Base-by-base conservation (phyloP, 1,140 invertebrate genomes). In the Eufriesea mexicana region DNA sequence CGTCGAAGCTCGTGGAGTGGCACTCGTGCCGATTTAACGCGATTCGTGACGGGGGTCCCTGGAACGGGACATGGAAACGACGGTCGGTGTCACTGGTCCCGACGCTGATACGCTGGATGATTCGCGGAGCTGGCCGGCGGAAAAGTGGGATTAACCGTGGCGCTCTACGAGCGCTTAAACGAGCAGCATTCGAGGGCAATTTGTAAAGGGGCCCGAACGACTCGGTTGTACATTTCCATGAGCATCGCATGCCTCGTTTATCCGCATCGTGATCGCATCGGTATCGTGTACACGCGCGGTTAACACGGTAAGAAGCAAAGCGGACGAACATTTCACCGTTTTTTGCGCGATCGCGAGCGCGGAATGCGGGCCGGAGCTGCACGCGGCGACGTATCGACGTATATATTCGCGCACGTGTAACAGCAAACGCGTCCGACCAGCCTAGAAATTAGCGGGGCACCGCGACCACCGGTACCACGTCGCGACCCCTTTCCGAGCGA, bases 371-470 rank as follows among this genome's bases (percentile, higher is more conserved):
- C 74, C 57, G 51, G 62, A 71, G 28, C 57, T 45, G 28, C 64
- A 45, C 51, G 47, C 54, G 64, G 25, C 67, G 71, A 74, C 78
- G 54, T 73, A 84, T 59, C 80, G 64, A 35, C 81, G 72, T 79
- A 85, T 57, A 45, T 61, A 73, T 51, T 45, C 71, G 61, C 61
- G 82, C 62, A 55, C 85, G 79, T 70, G 82, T 71, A 79, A 75
- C 66, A 78, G n/a, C 71, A 45, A 35, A 51, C 51, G 47, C 42
- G 35, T 25, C 16, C n/a, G n/a, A 45, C 0, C 87, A 84, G 25
- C 18, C 47, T 75, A 73, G 80, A 90, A 91, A 91, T 91, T 89
- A 90, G 82, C 67, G 72, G 57, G 59, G 62, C 72, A 42, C 83
- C 71, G 74, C 66, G 68, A 73, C 81, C 23, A 20, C 23, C 35